Percentiles rank a stretch among this genome's conserved stretches.
Conservation (phyloP, 2,888 invertebrate species). For the Antheraea assamensis region DNA sequence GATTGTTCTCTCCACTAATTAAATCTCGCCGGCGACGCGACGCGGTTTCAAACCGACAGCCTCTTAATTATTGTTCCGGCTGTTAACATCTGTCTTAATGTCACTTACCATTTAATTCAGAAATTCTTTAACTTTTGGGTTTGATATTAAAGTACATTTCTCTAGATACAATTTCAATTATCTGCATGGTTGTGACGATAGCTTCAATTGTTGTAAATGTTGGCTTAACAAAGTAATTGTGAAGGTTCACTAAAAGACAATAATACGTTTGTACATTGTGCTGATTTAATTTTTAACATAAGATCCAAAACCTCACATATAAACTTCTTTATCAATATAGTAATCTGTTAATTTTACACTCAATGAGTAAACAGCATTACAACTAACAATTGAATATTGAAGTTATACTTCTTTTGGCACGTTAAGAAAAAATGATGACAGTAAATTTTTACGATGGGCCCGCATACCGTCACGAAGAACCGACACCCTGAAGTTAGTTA, state of each 20-base stretch:
- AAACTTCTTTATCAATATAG: background rate
- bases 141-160: slow-evolving; percentile 59
- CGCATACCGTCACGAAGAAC: no score
- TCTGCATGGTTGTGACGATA: slow-evolving; percentile 23
- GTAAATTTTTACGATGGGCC: no score
- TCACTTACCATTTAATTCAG: slow-evolving; percentile 74
- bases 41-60: slow-evolving; percentile 77
- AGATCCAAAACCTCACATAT: background rate
- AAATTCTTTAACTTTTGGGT: slow-evolving; percentile 60
- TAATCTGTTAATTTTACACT: background rate
- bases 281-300: background rate
- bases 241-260: background rate
- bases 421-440: no score
- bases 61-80: slow-evolving; percentile 80
- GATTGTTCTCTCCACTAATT: slow-evolving; percentile 78
- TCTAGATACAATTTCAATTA: slow-evolving; percentile 45
- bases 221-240: background rate
- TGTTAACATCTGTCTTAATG: slow-evolving; percentile 80
- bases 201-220: slow-evolving; percentile 2
- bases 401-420: no score
- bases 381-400: no score
- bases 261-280: background rate
- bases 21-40: slow-evolving; percentile 75
- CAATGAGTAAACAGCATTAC: background rate
- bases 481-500: no score